Conservation (phyloP, 1,140 invertebrate genomes). For the Leptonema lineaticorne region DNA sequence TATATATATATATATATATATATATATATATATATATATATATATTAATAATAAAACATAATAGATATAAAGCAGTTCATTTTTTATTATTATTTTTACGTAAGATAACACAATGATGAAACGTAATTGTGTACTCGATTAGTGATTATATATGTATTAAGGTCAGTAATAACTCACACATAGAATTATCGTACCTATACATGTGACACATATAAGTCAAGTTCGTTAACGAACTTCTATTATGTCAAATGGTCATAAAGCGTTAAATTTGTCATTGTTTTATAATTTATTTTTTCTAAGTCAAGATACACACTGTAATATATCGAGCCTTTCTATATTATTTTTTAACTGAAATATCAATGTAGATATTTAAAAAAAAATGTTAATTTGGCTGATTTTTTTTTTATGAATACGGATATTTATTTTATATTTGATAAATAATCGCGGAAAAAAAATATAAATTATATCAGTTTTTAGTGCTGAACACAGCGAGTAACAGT, state of each 20-base stretch:
- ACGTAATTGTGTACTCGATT: neutral
- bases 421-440: too few species aligned
- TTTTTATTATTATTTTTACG: neutral
- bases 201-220: neutral
- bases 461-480: neutral
- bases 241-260: neutral
- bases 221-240: neutral
- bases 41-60: neutral
- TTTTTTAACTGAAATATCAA: too few species aligned
- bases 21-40: too few species aligned
- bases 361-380: too few species aligned
- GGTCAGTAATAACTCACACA: neutral
- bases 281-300: too few species aligned
- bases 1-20: neutral
- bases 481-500: neutral
- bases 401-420: too few species aligned
- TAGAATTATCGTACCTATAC: neutral
- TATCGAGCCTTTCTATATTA: too few species aligned
- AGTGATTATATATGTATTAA: neutral
- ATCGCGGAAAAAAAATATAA: constrained; percentile 9
- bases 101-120: neutral
- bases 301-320: neutral
- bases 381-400: too few species aligned
- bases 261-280: neutral
- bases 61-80: neutral